Evolutionary conservation across 2,113 vertebrate species (phyloP), one percentile per base, ranked within the genome.

Genomic region (Nothobranchius furzeri): DNA sequence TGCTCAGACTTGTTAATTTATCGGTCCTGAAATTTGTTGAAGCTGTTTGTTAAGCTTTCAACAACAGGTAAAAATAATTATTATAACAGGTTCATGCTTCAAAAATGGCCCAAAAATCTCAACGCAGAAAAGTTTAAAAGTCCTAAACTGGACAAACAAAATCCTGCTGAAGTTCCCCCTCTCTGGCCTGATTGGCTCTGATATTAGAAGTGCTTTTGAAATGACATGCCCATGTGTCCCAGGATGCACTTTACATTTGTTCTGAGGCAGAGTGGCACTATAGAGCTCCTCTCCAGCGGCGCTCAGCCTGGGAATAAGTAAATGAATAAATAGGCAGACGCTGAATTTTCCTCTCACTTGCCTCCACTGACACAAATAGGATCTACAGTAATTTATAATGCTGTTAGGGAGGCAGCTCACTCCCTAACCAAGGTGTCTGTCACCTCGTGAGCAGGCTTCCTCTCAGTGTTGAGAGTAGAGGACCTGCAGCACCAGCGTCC

Each of bases 381-480:
- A 91, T 92, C 90, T 86, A 89, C 82, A 88, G 90, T 92, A 92
- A 90, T 92, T 90, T 92, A 90, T 92, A 91, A 88, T 87, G 89
- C 86, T 88, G 90, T 90, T 90, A 89, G 85, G 75, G 80, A 81
- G 88, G 86, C 78, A 71, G 73, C 82, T 80, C 84, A 73, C 79
- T 76, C 84, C 85, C 83, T 87, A 81, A 87, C 80, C 69, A 70
- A 88, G 86, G 88, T 91, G 88, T 89, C 90, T 92, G 89, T 93
- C 91, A 90, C 87, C 83, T 88, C 74, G 42, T 63, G 36, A 62
- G 82, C 75, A 83, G 81, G 71, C 89, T 79, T 81, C 78, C 81
- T 72, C 67, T 64, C 78, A 53, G 86, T 77, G 76, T 83, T 64
- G 80, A 61, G 77, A 30, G 72, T 35, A 70, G 60, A 68, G 61